Evolutionary conservation across 2,888 invertebrate species (phyloP).

Genomic region (Allygus modestus): DNA sequence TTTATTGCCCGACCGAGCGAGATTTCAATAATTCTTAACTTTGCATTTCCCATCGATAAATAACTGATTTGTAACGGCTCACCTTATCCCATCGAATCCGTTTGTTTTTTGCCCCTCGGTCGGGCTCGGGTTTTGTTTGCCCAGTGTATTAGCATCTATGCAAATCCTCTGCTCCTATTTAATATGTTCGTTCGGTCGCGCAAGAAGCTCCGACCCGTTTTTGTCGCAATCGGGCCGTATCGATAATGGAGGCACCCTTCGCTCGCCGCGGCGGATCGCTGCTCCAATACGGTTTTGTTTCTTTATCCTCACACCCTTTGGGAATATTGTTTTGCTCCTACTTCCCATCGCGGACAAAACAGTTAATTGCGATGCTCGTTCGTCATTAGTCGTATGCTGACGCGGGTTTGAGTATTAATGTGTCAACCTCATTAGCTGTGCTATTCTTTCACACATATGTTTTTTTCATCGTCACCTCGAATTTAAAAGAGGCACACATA

Average conservation of each 20-base stretch:
- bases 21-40: slow-evolving; percentile 40
- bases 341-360: slow-evolving; percentile 40
- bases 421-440: neutral
- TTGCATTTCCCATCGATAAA: slow-evolving; percentile 53
- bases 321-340: slow-evolving; percentile 54
- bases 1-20: slow-evolving; percentile 8
- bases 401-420: neutral
- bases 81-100: slow-evolving; percentile 13
- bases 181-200: slow-evolving; percentile 41
- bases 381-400: neutral
- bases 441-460: neutral
- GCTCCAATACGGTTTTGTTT: slow-evolving; percentile 11
- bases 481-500: too few species aligned
- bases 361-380: slow-evolving; percentile 27
- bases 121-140: slow-evolving; percentile 25
- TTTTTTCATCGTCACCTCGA: too few species aligned
- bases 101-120: slow-evolving; percentile 47
- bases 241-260: slow-evolving; percentile 44
- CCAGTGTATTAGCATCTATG: slow-evolving; percentile 51
- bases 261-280: neutral
- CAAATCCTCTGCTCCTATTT: slow-evolving; percentile 45
- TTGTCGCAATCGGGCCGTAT: slow-evolving; percentile 46
- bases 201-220: slow-evolving; percentile 47
- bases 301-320: slow-evolving; percentile 43
- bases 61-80: slow-evolving; percentile 56